Evolutionary conservation across 1,140 invertebrate species (phyloP), one percentile per base, ranked within the genome.

Genomic region (Drosophila sp.): DNA sequence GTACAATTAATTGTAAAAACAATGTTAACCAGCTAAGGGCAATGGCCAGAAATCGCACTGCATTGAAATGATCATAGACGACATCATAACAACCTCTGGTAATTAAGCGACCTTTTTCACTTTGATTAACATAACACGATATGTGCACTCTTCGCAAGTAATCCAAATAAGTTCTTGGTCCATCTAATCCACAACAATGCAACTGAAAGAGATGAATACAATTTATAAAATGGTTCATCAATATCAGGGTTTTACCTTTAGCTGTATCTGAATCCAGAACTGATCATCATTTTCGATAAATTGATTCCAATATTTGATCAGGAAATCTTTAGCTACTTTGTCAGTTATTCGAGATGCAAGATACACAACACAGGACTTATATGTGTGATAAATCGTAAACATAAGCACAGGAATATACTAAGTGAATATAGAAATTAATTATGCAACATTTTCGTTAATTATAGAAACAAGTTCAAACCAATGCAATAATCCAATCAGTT

Each of bases 101-200:
- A 8, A 76, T 61, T 0, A 82, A 38, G 5, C 21, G 2, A 2
- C 36, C 43, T 7, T 18, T 38, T 7, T 34, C 9, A n/a, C 2
- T 6, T 7, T 48, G 7, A 21, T 54, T 13, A 6, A 2, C 16
- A 16, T 69, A 82, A 38, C 80, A 82, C 0, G 59, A 41, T 0
- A 2, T 9, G 0, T 62, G 65, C 11, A 82, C 54, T 14, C n/a
- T 50, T 0, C 27, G 62, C 18, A 79, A 1, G 8, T 69, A 72
- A 0, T 72, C 61, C 46, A 82, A 16, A 27, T 83, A 82, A 9
- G 46, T 45, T 0, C 61, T 34, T 1, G 80, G 80, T 8, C 80
- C 66, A 0, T 72, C 72, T 18, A 65, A 8, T 18, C 80, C 80
- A 45, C 80, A 82, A 2, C 80, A 82, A 2, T 32, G 18, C 3